phyloP scores from a whole-genome alignment of 2,113 vertebrate genomes.

The Pagrus major region DNA sequence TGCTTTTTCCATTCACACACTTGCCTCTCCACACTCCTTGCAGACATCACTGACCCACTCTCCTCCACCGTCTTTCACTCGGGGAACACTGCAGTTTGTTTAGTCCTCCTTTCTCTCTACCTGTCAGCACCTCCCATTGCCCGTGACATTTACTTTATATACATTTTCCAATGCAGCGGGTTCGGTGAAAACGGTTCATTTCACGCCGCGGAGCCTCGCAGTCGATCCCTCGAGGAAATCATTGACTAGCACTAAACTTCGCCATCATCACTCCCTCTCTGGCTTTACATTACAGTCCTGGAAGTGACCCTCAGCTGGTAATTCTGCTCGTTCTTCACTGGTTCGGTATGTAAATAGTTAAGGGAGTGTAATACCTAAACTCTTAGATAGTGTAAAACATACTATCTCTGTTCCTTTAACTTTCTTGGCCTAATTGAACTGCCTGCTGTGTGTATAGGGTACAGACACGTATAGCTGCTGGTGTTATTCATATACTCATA shows the following conservation, averaged over 20 bases:
- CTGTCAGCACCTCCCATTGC: slow-evolving; percentile 80
- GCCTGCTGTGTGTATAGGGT: slow-evolving; percentile 9
- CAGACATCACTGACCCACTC: slow-evolving; percentile 66
- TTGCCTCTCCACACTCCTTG: slow-evolving; percentile 59
- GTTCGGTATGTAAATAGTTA: slow-evolving; percentile 52
- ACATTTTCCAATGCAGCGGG: slow-evolving; percentile 73
- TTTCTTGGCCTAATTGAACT: slow-evolving; percentile 8
- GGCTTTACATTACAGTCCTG: slow-evolving; percentile 47
- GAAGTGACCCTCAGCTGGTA: slow-evolving; percentile 56
- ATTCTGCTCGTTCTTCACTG: slow-evolving; percentile 46
- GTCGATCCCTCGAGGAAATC: slow-evolving; percentile 65
- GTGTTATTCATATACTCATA: slow-evolving; percentile 48
- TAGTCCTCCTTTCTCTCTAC: slow-evolving; percentile 76
- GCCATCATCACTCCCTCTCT: slow-evolving; percentile 60
- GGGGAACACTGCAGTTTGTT: slow-evolving; percentile 73
- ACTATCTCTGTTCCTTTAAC: slow-evolving; percentile 4
- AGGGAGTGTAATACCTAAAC: slow-evolving; percentile 28
- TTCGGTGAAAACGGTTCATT: slow-evolving; percentile 67
- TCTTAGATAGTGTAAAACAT: slow-evolving; percentile 27
- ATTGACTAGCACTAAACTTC: slow-evolving; percentile 71
- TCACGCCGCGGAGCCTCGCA: slow-evolving; percentile 47
- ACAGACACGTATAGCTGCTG: slow-evolving; percentile 27
- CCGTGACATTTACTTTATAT: slow-evolving; percentile 78
- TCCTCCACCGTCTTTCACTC: slow-evolving; percentile 75
- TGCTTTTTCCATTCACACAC: slow-evolving; percentile 78